Base-by-base conservation (phyloP, 2,888 invertebrate genomes). In the Eutolmus rufibarbis region DNA sequence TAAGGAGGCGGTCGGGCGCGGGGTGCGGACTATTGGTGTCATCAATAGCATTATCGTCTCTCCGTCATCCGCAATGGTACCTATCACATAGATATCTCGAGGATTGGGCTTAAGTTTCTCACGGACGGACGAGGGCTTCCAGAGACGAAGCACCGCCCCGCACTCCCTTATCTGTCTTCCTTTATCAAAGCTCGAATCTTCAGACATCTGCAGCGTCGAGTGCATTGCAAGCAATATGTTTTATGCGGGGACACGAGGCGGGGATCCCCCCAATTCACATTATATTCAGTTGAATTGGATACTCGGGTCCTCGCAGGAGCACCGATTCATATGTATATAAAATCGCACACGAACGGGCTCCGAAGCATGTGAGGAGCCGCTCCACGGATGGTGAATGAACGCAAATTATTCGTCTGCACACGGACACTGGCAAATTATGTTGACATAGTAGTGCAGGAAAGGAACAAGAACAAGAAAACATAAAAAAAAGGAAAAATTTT, bases 141-240 rank as follows among this genome's bases (percentile, higher is more conserved):
- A 23, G 40, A 78, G 78, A 37, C 78, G 43, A 12, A 43, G 0
- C 1, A 46, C 43, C 78, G 37, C 43, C 78, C 23, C 78, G 23
- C 14, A 43, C 78, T 46, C 23, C 78, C 37, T 78, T 78, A 78
- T 78, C 78, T 78, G 43, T 43, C 78, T 46, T 78, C 78, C 43
- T 78, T 78, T 78, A 78, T 78, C 78, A 78, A 78, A 78, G 78
- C 78, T 46, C 46, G 43, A 66, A 82, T 82, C 82, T 82, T 66
- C 82, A 82, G 82, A 82, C 82, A 82, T 82, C 82, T 82, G 82
- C 82, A 82, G 57, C 82, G 57, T 82, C 77, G 78, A 78, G 78
- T 78, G 78, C 78, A 78, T 78, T 46, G 78, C 78, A 78, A 78
- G 78, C 78, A 78, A 40, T 78, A 78, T 78, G 78, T 78, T 78